phyloP scores from a whole-genome alignment of 1,140 invertebrate species.

The Platyura marginata region DNA sequence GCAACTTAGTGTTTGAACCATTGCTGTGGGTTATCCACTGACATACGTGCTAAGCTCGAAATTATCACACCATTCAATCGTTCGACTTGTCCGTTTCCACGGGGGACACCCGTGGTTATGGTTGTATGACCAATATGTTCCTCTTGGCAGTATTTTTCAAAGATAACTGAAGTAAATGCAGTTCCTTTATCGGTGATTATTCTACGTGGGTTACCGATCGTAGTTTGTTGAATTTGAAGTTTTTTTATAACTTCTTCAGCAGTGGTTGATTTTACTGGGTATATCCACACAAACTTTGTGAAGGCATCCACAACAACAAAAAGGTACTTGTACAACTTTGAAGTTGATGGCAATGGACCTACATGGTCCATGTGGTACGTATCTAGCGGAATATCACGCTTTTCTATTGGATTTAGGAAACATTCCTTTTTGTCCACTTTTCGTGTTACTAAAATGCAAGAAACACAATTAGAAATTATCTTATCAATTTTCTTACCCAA shows the following conservation, averaged over 20 bases:
- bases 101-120: slow-evolving; percentile 9
- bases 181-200: slow-evolving; percentile 4
- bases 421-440: slow-evolving; percentile 24
- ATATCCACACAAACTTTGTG: slow-evolving; percentile 24
- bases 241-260: slow-evolving; percentile 13
- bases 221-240: slow-evolving; percentile 10
- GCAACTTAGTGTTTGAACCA: slow-evolving; percentile 15
- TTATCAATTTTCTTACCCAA: slow-evolving; percentile 14
- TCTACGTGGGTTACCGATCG: slow-evolving; percentile 10
- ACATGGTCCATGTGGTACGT: slow-evolving; percentile 9
- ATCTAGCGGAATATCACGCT: slow-evolving; percentile 10
- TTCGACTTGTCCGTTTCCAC: slow-evolving; percentile 11
- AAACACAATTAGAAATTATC: slow-evolving; percentile 14
- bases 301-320: slow-evolving; percentile 21
- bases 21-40: slow-evolving; percentile 9
- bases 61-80: slow-evolving; percentile 7
- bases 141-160: slow-evolving; percentile 6
- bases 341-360: slow-evolving; percentile 17
- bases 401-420: slow-evolving; percentile 13
- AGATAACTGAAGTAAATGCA: slow-evolving; percentile 1
- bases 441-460: slow-evolving; percentile 11
- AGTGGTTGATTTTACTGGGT: slow-evolving; percentile 15
- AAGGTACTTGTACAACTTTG: slow-evolving; percentile 23
- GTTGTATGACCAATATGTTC: slow-evolving; percentile 9
- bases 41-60: slow-evolving; percentile 13